Conservation (phyloP, 1,140 invertebrate genomes). For the Diabrotica virgifera region DNA sequence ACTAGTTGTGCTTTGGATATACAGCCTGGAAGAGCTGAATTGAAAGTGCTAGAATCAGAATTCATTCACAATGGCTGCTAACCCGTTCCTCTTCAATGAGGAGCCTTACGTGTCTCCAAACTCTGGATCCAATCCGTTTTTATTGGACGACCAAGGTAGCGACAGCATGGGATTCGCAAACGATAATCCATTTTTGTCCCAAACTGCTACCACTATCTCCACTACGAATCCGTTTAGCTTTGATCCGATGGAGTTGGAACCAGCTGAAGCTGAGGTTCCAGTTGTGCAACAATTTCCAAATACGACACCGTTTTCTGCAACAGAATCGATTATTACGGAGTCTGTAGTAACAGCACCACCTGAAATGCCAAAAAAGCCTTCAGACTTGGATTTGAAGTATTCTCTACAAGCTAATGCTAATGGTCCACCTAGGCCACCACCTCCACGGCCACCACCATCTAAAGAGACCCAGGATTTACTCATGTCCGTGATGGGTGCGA, state of each 20-base stretch:
- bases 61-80: constrained; percentile 59
- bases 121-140: constrained; percentile 67
- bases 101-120: constrained; percentile 54
- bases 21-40: constrained; percentile 58
- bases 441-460: constrained; percentile 55
- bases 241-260: constrained; percentile 51
- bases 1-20: constrained; percentile 59
- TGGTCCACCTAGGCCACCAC: constrained; percentile 48
- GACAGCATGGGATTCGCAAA: constrained; percentile 43
- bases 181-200: constrained; percentile 59
- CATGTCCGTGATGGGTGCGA: constrained; percentile 78
- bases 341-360: neutral
- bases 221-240: constrained; percentile 64
- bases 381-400: constrained; percentile 43
- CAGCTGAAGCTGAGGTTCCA: constrained; percentile 48
- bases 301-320: neutral
- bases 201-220: constrained; percentile 37
- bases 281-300: constrained; percentile 2
- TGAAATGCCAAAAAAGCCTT: constrained; percentile 40
- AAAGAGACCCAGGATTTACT: constrained; percentile 82
- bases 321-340: constrained; percentile 6
- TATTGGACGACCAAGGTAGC: constrained; percentile 54
- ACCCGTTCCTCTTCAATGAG: constrained; percentile 73
- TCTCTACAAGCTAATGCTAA: constrained; percentile 30
- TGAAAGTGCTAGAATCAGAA: constrained; percentile 61